These are phyloP conservation scores for Notechis scutatus DNA, from an alignment of 2,113 vertebrate species.

Conservation along the genomic window DNA sequence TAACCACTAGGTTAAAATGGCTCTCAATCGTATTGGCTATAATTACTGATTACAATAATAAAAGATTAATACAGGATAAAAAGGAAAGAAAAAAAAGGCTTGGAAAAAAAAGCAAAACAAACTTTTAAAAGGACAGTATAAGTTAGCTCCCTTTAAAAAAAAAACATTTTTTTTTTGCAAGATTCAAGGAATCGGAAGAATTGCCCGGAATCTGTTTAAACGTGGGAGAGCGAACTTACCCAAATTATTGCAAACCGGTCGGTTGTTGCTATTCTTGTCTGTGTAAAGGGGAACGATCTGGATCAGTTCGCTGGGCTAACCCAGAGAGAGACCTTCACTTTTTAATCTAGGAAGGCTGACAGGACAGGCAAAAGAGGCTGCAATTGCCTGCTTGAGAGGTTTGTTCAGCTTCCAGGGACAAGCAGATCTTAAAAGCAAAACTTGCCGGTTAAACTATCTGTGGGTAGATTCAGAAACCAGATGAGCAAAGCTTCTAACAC, in stretches of 20 bases:
- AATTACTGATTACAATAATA: neutral
- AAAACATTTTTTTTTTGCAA: no score
- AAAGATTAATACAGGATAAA: neutral
- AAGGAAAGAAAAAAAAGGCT: neutral
- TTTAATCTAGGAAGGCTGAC: slow-evolving; percentile 70
- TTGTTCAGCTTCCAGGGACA: slow-evolving; percentile 36
- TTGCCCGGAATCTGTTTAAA: neutral
- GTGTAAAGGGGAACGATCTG: slow-evolving; percentile 75
- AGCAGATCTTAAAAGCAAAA: neutral
- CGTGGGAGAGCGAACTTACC: neutral
- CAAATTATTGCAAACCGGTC: neutral
- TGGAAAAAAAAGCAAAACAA: neutral
- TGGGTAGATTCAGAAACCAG: neutral
- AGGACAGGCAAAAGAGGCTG: slow-evolving; percentile 56
- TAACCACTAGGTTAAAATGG: neutral
- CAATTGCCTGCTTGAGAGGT: slow-evolving; percentile 58
- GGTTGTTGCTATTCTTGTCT: neutral
- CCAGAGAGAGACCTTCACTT: slow-evolving; percentile 75
- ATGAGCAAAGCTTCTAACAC: no score
- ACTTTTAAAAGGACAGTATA: neutral
- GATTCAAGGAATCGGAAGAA: neutral
- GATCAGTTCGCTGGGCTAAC: slow-evolving; percentile 61
- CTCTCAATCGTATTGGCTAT: neutral
- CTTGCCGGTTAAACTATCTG: neutral
- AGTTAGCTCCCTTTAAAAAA: neutral